Percentiles rank a stretch among this genome's conserved stretches.
Evolutionary conservation across 2,888 invertebrate species (phyloP).

Genomic region (Poecilus cupreus): DNA sequence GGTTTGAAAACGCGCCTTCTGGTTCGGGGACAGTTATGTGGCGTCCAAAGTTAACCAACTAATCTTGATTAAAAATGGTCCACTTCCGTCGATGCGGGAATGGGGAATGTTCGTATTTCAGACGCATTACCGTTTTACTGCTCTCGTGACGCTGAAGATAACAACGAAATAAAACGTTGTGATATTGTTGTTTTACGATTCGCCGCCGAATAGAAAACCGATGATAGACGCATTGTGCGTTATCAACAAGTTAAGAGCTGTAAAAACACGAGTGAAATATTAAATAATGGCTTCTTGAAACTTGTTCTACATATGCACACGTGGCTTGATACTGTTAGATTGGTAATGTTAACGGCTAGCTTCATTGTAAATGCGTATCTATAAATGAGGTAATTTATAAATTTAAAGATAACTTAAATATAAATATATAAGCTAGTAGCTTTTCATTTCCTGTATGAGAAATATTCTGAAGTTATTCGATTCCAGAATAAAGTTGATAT

Average conservation of each 20-base stretch:
- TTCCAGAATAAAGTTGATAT: too few relatives aligned
- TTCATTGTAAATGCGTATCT: conserved; percentile 14
- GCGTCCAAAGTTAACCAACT: not conserved
- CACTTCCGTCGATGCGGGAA: conserved; percentile 30
- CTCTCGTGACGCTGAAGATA: conserved; percentile 10
- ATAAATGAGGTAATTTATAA: not conserved
- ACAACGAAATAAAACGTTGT: conserved; percentile 34
- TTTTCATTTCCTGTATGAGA: too few relatives aligned
- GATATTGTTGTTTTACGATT: conserved; percentile 36
- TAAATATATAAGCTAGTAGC: too few relatives aligned
- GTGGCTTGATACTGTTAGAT: not conserved
- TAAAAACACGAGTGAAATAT: conserved; percentile 52
- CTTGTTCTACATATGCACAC: conserved; percentile 41
- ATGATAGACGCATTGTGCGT: conserved; percentile 18
- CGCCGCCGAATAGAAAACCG: conserved; percentile 37
- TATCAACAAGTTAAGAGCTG: conserved; percentile 34
- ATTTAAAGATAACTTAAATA: not conserved
- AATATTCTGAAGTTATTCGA: too few relatives aligned
- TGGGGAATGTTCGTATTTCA: not conserved
- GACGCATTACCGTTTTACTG: conserved; percentile 37
- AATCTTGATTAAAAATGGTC: conserved; percentile 42
- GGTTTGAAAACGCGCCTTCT: not conserved
- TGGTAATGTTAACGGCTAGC: not conserved
- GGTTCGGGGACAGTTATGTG: not conserved
- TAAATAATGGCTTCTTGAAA: conserved; percentile 39